These are phyloP conservation scores for Diaphora mendica DNA, from an alignment of 2,888 invertebrate species.

Conservation along the genomic window DNA sequence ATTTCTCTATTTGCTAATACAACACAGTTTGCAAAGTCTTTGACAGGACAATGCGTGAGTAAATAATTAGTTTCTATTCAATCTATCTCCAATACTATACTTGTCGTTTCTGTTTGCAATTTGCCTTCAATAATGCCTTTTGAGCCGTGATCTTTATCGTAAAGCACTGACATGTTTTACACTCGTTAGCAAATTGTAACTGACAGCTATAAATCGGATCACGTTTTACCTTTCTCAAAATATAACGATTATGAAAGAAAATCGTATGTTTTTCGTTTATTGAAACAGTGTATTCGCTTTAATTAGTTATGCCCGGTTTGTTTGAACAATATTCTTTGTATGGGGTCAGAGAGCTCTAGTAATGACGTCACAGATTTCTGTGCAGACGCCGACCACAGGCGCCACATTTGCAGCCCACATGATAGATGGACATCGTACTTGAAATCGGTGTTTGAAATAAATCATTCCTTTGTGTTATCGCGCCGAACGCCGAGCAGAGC, in stretches of 20 bases:
- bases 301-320: conserved; percentile 42
- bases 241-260: conserved; percentile 48
- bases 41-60: conserved; percentile 76
- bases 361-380: conserved; percentile 72
- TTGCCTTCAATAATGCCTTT: conserved; percentile 78
- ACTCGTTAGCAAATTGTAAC: conserved; percentile 82
- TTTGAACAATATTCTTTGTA: conserved; percentile 52
- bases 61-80: conserved; percentile 75
- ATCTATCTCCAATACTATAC: conserved; percentile 61
- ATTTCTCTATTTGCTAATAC: conserved; percentile 59
- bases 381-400: conserved; percentile 72
- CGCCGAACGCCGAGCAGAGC: conserved; percentile 54
- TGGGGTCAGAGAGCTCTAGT: conserved; percentile 52
- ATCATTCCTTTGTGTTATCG: conserved; percentile 73
- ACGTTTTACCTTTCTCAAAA: conserved; percentile 47
- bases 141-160: conserved; percentile 76
- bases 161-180: conserved; percentile 73
- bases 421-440: conserved; percentile 69
- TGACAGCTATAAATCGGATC: conserved; percentile 75
- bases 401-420: conserved; percentile 82
- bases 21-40: conserved; percentile 50
- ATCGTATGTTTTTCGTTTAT: conserved; percentile 46
- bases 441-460: conserved; percentile 71
- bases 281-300: conserved; percentile 10
- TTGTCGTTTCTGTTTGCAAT: conserved; percentile 67